Evolutionary conservation across 2,888 invertebrate species (phyloP), one percentile per base, ranked within the genome.

Genomic region (Chaitophorus viminalis): DNA sequence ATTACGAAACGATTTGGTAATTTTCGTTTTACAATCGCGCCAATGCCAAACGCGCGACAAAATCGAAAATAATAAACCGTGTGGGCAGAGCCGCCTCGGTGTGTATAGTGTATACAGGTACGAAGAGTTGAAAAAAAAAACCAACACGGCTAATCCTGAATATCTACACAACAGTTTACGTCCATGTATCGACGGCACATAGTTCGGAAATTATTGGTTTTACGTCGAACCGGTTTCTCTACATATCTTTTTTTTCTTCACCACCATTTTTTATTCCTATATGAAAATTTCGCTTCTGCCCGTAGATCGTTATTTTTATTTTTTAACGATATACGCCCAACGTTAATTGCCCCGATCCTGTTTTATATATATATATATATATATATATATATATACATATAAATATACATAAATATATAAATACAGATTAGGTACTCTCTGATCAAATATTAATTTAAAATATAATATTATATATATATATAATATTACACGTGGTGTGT

Each of bases 161-260:
- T 78, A 86, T 86, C 54, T 75, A 78, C 68, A 78, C 85, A 72
- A 86, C 85, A 86, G 78, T 86, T 86, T 86, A 86, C 33, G 54
- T 36, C 8, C 31, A 14, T 82, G 29, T 54, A 87, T 87, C 60
- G 79, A 78, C 86, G 87, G 52, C 60, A 76, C 84, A 81, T 81
- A 79, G 87, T 87, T 87, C n/a, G 87, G 74, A 87, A 87, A 87
- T 87, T 87, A 87, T 87, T 87, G 87, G 87, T 87, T 87, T 87
- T 87, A 87, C 87, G 79, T 65, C 74, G 31, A 81, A 87, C 87
- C 87, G 87, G 87, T 87, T 87, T 81, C 70, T 79, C 46, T 81
- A 46, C 79, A 31, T 31, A 21, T 79, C 79, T 87, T 74, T 74
- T 87, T 54, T 87, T 70, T 78, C 87, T 79, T 79, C 72, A 60